A percentile compares a stretch with the other conserved stretches of the same genome.
Conservation (phyloP, 2,888 invertebrate genomes). For the Lordiphosa fenestrarum region DNA sequence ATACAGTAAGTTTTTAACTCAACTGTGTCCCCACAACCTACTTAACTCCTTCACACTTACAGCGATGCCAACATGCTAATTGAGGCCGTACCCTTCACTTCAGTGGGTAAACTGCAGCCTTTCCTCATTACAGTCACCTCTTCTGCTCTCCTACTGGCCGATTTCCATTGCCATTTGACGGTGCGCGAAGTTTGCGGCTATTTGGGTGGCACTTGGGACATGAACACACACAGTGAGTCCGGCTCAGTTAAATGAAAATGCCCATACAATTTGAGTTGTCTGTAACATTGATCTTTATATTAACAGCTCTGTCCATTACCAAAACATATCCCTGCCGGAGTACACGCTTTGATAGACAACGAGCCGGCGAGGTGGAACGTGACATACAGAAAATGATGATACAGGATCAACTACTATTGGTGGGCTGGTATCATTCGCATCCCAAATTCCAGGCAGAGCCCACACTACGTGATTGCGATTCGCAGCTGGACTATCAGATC, state of each 20-base stretch:
- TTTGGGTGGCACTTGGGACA: conserved; percentile 96
- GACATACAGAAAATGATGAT: conserved; percentile 93
- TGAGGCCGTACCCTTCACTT: conserved; percentile 92
- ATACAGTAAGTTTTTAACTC: conserved; percentile 85
- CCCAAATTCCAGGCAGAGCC: conserved; percentile 93
- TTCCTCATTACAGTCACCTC: conserved; percentile 93
- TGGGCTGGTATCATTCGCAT: conserved; percentile 98
- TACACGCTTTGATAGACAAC: conserved; percentile 89
- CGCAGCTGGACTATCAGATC: conserved; percentile 96
- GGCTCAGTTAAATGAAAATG: conserved; percentile 20
- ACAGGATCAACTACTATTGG: conserved; percentile 88
- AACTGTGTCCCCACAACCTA: conserved; percentile 2
- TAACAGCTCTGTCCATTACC: conserved; percentile 90
- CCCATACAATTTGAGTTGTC: too few relatives aligned
- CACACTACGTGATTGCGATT: conserved; percentile 92
- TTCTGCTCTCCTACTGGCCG: conserved; percentile 92
- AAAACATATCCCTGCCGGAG: conserved; percentile 94
- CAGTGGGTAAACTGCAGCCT: conserved; percentile 94
- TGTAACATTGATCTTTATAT: not conserved
- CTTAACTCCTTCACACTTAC: not conserved
- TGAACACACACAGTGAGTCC: conserved; percentile 93
- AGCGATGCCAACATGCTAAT: conserved; percentile 95
- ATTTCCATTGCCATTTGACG: conserved; percentile 96
- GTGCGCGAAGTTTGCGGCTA: conserved; percentile 97
- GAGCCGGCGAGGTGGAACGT: conserved; percentile 88